Base-by-base conservation (phyloP, 2,888 invertebrate species). In the Prenolepis imparis region DNA sequence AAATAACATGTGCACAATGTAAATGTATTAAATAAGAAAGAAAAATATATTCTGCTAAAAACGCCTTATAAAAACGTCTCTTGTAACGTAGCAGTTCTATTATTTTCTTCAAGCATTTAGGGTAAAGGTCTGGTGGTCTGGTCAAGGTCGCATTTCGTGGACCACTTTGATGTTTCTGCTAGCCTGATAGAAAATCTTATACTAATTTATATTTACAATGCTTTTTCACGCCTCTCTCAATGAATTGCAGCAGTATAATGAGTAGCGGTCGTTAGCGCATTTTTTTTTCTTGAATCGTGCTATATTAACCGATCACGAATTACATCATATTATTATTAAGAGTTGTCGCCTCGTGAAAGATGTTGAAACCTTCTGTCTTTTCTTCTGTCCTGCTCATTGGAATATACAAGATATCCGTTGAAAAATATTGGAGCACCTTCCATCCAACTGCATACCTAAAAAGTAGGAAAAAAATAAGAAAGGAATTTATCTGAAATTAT, bases 201-300 rank as follows among this genome's bases (percentile, higher is more conserved):
- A 92, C 92, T 94, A 94, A 94, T 94, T 94, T 93, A 94, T 93
- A 93, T 93, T 93, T 93, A 93, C 92, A 93, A 93, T 91, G 87
- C 85, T 91, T 92, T 52, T 91, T 92, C 91, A 90, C 92, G 91
- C 93, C 90, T 92, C 90, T 92, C 84, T 70, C 81, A 90, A 91
- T 91, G 89, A 91, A 88, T 90, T 88, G 84, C 87, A 55, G 86
- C 86, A 72, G 61, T 66, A 75, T 75, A 59, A 64, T 77, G 24
- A 52, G 57, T 28, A 36, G 21, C 21, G 32, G 21, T 21, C 52
- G 28, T 57, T 84, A 74, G 48, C 8, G 28, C 28, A 39, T 21
- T 41, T 15, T 8, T n/a, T 77, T 41, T 28, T 9, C 41, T 41
- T 75, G 48, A 8, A 24, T 57, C 11, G 28, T 73, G n/a, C n/a